Conservation (phyloP, 2,113 vertebrate species). For the Sphaerodactylus townsendi region DNA sequence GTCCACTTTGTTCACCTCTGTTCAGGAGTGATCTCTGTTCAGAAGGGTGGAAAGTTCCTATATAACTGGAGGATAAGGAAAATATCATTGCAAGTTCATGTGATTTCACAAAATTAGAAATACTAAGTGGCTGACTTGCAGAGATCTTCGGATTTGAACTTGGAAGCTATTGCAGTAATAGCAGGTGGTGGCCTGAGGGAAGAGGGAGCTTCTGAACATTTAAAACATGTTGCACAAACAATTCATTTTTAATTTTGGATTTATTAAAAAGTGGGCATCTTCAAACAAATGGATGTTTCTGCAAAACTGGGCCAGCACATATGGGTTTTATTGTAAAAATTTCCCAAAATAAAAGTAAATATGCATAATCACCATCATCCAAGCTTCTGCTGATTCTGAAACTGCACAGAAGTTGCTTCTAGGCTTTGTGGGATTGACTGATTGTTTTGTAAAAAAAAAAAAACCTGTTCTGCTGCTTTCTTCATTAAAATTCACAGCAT, state of each 20-base stretch:
- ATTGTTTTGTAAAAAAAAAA: not conserved
- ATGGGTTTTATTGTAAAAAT: not conserved
- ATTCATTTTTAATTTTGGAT: not conserved
- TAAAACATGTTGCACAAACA: not conserved
- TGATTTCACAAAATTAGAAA: conserved; percentile 23
- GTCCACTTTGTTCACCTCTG: not conserved
- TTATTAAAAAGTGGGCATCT: not conserved
- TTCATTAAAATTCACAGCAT: not conserved
- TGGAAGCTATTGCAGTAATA: not conserved
- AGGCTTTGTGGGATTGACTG: not conserved
- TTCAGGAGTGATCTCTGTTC: not conserved
- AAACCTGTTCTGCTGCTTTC: not conserved
- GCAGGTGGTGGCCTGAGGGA: too few relatives aligned
- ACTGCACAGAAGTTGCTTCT: not conserved
- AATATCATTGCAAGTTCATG: not conserved
- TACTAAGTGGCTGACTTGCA: rapidly evolving
- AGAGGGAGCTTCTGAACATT: not conserved
- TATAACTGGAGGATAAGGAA: not conserved
- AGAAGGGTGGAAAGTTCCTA: not conserved
- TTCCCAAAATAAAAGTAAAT: too few relatives aligned
- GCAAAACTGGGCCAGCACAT: not conserved
- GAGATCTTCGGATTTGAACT: conserved; percentile 15
- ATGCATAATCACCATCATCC: too few relatives aligned
- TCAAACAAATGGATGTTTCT: not conserved
- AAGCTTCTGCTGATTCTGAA: not conserved